Conservation (phyloP, 2,797 vertebrate species). For the Cynodonichthys magdalenae region DNA sequence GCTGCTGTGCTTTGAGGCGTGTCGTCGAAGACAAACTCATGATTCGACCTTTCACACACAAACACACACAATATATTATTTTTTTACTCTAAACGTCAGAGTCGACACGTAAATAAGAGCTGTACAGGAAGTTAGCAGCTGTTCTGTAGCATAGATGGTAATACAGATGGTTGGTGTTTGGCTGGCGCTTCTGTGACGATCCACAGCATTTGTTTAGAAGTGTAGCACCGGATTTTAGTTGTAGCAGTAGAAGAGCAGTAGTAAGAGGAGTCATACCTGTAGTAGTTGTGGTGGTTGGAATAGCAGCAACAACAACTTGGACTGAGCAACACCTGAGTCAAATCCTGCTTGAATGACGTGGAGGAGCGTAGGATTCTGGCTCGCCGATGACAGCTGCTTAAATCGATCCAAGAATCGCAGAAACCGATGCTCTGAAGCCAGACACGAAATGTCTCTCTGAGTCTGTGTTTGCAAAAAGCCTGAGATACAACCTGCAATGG, state of each 20-base stretch:
- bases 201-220: constrained; percentile 68
- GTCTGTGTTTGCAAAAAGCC: constrained; percentile 60
- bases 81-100: constrained; percentile 20
- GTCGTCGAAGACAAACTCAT: constrained; percentile 39
- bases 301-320: constrained; percentile 76
- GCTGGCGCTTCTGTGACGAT: constrained; percentile 63
- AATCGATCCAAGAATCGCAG: constrained; percentile 50
- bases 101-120: constrained; percentile 31
- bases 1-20: constrained; percentile 72
- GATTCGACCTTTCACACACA: constrained; percentile 6
- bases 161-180: constrained; percentile 42
- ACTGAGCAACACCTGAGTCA: constrained; percentile 79
- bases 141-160: constrained; percentile 50
- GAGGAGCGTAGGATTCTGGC: constrained; percentile 52
- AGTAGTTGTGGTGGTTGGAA: constrained; percentile 60
- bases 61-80: constrained; percentile 12
- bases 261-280: constrained; percentile 52
- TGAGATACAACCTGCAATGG: constrained; percentile 70
- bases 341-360: constrained; percentile 64
- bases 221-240: constrained; percentile 73
- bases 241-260: constrained; percentile 55
- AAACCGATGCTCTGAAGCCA: constrained; percentile 37
- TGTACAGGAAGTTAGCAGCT: constrained; percentile 31
- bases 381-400: constrained; percentile 42
- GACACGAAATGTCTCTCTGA: constrained; percentile 23